These are phyloP conservation scores for Dynastes tityus DNA, from an alignment of 2,888 invertebrate species.

Conservation along the genomic window DNA sequence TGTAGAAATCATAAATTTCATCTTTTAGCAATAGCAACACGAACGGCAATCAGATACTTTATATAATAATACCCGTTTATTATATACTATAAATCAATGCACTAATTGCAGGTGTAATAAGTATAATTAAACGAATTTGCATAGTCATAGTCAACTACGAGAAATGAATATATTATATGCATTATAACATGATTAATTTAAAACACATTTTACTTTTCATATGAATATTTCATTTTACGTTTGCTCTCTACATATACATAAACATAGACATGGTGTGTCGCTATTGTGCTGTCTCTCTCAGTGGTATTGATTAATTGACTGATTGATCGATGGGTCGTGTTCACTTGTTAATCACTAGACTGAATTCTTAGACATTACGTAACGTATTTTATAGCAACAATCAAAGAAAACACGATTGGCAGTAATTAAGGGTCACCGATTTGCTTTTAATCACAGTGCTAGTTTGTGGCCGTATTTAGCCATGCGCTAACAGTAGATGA, in stretches of 20 bases:
- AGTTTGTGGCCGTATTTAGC: neutral
- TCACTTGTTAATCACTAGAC: constrained; percentile 36
- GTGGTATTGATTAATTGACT: constrained; percentile 39
- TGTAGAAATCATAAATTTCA: constrained; percentile 15
- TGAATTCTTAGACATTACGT: constrained; percentile 24
- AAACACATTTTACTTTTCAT: constrained; percentile 50
- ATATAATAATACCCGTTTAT: constrained; percentile 45
- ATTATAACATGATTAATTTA: constrained; percentile 50
- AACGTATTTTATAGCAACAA: constrained; percentile 31
- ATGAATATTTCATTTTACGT: constrained; percentile 50
- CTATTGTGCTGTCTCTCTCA: constrained; percentile 34
- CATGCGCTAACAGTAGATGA: too few species aligned
- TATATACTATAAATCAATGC: constrained; percentile 54
- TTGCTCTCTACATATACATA: constrained; percentile 26
- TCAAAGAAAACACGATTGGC: constrained; percentile 20
- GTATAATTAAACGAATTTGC: constrained; percentile 55
- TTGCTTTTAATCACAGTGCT: neutral
- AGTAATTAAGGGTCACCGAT: constrained; percentile 15
- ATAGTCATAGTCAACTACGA: constrained; percentile 53
- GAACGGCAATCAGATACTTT: constrained; percentile 26
- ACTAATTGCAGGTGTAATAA: constrained; percentile 56
- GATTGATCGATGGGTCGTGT: constrained; percentile 38
- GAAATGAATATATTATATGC: constrained; percentile 50
- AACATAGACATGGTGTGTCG: constrained; percentile 19
- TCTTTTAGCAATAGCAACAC: constrained; percentile 13